Base-by-base conservation (phyloP, 2,113 vertebrate genomes). In the Barbus barbus region DNA sequence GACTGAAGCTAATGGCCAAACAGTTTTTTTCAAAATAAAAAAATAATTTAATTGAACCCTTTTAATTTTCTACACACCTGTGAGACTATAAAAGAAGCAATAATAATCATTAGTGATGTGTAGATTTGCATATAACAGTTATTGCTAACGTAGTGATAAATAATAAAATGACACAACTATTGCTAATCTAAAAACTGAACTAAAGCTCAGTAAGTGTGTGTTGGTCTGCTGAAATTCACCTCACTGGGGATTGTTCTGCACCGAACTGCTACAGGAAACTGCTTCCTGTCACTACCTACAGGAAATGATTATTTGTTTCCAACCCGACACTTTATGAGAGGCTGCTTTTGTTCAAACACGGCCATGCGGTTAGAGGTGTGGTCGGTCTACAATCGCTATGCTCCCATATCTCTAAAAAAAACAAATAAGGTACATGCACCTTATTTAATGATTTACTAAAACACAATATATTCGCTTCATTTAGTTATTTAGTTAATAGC, bases 251-350 rank as follows among this genome's bases (percentile, higher is more conserved):
- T 72, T 4, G 1, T 41, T 72, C 36, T 24, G 8, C 9, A 9
- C 38, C 48, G 71, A 73, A 46, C 58, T 60, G 58, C n/a, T 46
- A 74, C n/a, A n/a, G n/a, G n/a, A n/a, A n/a, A n/a, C n/a, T n/a
- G n/a, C 13, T 74, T 75, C 72, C 72, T 75, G 72, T 75, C 24
- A 75, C 24, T 75, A 24, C 14, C 72, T 51, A 51, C 72, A 75
- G 72, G 72, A 75, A 75, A 48, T 28, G 24, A 75, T 51, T 48
- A 24, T 75, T 75, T 75, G 72, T 48, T 74, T 74, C 5, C 4
- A 28, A 9, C 26, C 13, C 3, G 33, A 24, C 18, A 28, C 24
- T 20, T 18, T 46, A 28, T 63, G 16, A 65, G 3, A 38, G 11
- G 53, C 56, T 65, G 60, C 60, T 28, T 41, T 65, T 44, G 14